phyloP scores from a whole-genome alignment of 2,113 vertebrate genomes.

The Oenanthe melanoleuca region DNA sequence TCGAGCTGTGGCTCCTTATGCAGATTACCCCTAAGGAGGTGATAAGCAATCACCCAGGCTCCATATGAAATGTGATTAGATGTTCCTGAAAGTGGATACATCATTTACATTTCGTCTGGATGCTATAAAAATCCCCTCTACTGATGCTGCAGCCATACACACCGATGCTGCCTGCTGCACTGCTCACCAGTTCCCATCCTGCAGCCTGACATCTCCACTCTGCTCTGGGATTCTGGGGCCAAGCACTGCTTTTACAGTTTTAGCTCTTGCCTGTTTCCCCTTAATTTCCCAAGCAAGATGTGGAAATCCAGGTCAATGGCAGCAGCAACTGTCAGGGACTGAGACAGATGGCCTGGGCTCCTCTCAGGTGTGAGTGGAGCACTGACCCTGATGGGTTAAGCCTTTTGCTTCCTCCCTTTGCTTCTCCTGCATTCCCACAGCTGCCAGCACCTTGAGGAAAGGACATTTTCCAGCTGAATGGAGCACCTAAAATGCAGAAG shows the following conservation, averaged over 20 bases:
- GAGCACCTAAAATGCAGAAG: neutral
- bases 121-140: conserved; percentile 46
- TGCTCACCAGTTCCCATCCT: neutral
- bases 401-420: neutral
- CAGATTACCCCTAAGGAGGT: conserved; percentile 55
- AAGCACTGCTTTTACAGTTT: neutral
- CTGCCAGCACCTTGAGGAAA: conserved; percentile 11
- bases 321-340: neutral
- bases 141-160: conserved; percentile 8
- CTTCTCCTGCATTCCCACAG: neutral
- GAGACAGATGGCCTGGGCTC: neutral
- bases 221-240: neutral
- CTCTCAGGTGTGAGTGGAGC: neutral
- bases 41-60: conserved; percentile 62
- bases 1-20: conserved; percentile 17
- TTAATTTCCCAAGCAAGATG: neutral
- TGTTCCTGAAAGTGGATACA: conserved; percentile 46
- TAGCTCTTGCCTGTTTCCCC: neutral
- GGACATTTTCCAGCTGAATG: neutral
- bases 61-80: conserved; percentile 62
- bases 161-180: neutral
- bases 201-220: neutral
- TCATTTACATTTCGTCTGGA: conserved; percentile 53
- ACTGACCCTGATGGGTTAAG: neutral
- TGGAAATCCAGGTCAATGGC: neutral